Percentiles rank a stretch among this genome's conserved stretches.
These are phyloP conservation scores for Gastrophryne carolinensis DNA, from an alignment of 2,797 vertebrate species.

Conservation along the genomic window DNA sequence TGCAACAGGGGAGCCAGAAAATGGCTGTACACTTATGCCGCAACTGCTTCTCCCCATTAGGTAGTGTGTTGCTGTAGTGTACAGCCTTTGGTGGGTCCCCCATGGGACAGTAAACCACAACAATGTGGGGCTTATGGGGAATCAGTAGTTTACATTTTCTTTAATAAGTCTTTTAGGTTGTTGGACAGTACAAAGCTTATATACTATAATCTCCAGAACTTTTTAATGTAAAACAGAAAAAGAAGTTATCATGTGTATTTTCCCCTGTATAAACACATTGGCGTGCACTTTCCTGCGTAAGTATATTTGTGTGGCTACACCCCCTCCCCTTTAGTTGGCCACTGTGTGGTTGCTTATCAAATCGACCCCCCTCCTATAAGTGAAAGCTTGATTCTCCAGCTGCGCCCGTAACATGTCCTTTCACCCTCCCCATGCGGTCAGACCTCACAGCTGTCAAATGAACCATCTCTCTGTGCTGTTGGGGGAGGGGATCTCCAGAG, in stretches of 20 bases:
- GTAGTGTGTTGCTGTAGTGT: too few relatives aligned
- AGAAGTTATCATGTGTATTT: background rate
- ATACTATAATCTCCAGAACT: too few relatives aligned
- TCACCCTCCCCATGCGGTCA: conserved; percentile 50
- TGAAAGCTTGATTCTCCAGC: conserved; percentile 47
- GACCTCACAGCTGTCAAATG: conserved; percentile 54
- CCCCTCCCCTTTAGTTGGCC: conserved; percentile 14
- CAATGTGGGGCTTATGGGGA: too few relatives aligned
- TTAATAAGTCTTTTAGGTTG: too few relatives aligned
- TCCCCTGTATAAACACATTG: background rate
- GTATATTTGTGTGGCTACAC: conserved; percentile 5
- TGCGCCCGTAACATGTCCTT: conserved; percentile 37
- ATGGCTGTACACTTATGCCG: too few relatives aligned
- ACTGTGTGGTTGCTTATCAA: conserved; percentile 43
- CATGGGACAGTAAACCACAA: too few relatives aligned
- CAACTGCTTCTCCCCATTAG: too few relatives aligned
- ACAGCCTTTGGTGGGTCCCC: too few relatives aligned
- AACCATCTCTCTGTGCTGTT: conserved; percentile 49
- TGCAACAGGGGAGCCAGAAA: too few relatives aligned
- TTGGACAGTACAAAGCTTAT: too few relatives aligned
- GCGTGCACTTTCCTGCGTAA: conserved; percentile 8
- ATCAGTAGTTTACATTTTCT: too few relatives aligned
- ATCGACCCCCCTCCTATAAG: conserved; percentile 44
- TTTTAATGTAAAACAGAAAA: too few relatives aligned
- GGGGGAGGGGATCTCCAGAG: conserved; percentile 47